Percentiles rank a stretch among this genome's conserved stretches.
phyloP scores from a whole-genome alignment of 2,797 vertebrate genomes.

The Gallinago stenura region DNA sequence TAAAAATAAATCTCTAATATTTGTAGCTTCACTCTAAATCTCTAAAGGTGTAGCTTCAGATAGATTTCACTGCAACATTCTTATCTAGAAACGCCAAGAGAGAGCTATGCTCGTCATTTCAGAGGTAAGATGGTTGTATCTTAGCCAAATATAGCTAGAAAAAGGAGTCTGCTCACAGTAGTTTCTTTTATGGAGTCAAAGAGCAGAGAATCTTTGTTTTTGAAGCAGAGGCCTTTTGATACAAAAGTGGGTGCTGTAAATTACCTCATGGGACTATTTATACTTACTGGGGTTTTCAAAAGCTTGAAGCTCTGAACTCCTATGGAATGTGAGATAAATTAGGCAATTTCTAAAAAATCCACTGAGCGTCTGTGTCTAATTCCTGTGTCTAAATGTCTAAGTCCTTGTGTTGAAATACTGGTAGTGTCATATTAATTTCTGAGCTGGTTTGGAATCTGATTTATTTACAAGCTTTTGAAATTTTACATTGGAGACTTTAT shows the following conservation, averaged over 20 bases:
- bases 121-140: neutral
- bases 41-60: neutral
- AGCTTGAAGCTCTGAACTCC: neutral
- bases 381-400: neutral
- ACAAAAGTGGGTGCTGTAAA: neutral
- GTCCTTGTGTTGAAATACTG: neutral
- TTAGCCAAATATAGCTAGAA: neutral
- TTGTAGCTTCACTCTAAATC: too few relatives aligned
- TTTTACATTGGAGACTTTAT: neutral
- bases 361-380: accelerated
- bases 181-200: neutral
- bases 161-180: neutral
- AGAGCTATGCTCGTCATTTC: neutral
- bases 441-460: neutral
- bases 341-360: neutral
- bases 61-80: neutral
- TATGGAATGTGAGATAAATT: neutral
- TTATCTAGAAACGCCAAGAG: neutral
- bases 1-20: neutral
- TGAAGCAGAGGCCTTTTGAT: neutral
- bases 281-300: neutral
- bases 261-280: neutral
- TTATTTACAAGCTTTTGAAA: neutral
- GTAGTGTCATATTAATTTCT: neutral
- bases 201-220: neutral